Conservation (phyloP, 1,140 invertebrate genomes). For the Triops longicaudatus region DNA sequence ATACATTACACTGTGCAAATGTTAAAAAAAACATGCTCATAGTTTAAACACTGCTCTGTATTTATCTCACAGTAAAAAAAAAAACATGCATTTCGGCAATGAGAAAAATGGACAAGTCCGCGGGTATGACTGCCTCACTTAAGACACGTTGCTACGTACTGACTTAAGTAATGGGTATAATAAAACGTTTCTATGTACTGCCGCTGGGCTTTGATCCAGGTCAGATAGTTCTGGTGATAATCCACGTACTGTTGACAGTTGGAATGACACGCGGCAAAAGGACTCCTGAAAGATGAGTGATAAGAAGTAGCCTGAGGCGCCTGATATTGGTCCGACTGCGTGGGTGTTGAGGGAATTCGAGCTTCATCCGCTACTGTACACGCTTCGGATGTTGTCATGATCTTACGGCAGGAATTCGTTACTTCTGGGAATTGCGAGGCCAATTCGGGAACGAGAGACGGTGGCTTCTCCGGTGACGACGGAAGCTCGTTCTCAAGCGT, state of each 20-base stretch:
- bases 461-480: neutral
- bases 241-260: neutral
- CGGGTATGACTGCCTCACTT: neutral
- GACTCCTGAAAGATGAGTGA: neutral
- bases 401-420: neutral
- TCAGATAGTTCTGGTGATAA: neutral
- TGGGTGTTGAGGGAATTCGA: neutral
- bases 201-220: slow-evolving; percentile 5
- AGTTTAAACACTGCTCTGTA: neutral
- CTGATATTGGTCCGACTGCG: neutral
- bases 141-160: neutral
- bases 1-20: neutral
- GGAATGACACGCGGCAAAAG: neutral
- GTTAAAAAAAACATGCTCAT: neutral
- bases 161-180: neutral
- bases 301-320: neutral
- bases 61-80: too few species aligned
- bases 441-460: too few species aligned
- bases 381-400: neutral
- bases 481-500: neutral
- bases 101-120: too few species aligned
- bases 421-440: neutral
- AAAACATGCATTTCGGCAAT: too few species aligned
- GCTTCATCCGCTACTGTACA: neutral
- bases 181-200: neutral